Base-by-base conservation (phyloP, 2,797 vertebrate genomes). In the Betta splendens region DNA sequence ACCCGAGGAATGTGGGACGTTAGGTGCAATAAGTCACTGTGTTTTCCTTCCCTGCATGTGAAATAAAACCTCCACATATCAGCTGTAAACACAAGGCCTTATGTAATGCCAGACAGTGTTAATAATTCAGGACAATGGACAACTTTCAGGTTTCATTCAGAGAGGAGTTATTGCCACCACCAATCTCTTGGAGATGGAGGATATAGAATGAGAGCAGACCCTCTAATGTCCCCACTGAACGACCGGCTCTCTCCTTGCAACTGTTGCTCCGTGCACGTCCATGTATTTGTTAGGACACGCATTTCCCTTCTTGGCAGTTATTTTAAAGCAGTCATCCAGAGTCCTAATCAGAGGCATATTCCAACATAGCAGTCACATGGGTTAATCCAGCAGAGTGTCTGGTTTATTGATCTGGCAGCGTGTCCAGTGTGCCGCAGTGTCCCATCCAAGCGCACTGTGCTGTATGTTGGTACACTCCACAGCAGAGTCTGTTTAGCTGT, bases 111-210 rank as follows among this genome's bases (percentile, higher is more conserved):
- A 80, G 64, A 75, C 80, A 12, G 12, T 69, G 64, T 89, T 79
- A 86, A 87, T 91, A 89, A 91, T 89, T 90, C 68, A 87, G 72
- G 71, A 76, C 72, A 80, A 82, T 60, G 73, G 85, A 81, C 66
- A 84, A 72, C 76, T 75, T 79, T 72, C 49, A 81, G 54, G 71
- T 76, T 88, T 86, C 68, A 80, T 85, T 76, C 72, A 77, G 73
- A 75, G 75, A 69, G 53, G 67, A 77, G 82, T 84, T 87, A 85
- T 72, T 69, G 62, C 67, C 45, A 64, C 53, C 67, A 63, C 69
- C 35, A 65, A 47, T 83, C 62, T 23, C 29, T 50, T 50, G 32
- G n/a, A 62, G 43, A 65, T 75, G 66, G 66, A 85, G 73, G 70
- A 77, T 84, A 52, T 66, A 76, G 45, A 78, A 73, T 61, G 55